Evolutionary conservation across 2,797 vertebrate genomes (phyloP).

Genomic region (Rhinella marina): DNA sequence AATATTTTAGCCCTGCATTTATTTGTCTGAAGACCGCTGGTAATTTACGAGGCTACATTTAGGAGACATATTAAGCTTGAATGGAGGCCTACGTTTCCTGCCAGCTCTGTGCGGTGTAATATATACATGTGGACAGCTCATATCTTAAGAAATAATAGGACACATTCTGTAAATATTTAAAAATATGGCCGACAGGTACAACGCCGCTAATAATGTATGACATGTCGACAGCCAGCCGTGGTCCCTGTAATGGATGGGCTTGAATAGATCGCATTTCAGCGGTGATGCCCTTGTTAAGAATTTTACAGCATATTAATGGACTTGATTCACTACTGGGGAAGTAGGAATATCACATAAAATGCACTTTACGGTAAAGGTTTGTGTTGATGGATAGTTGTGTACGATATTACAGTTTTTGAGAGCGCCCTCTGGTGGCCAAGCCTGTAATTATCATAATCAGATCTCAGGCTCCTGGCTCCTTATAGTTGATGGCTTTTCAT

Average conservation of each 20-base stretch:
- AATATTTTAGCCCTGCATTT: background rate
- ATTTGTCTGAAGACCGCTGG: background rate
- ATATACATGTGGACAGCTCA: constrained; percentile 44
- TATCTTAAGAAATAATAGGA: constrained; percentile 46
- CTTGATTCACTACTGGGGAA: constrained; percentile 45
- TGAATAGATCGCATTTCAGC: constrained; percentile 31
- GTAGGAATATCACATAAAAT: constrained; percentile 26
- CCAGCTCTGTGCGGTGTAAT: constrained; percentile 22
- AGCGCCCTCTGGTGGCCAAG: background rate
- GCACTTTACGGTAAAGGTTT: background rate
- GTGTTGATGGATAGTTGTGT: background rate
- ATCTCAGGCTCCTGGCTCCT: too few species aligned
- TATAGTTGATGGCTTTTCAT: too few species aligned
- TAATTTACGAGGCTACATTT: constrained; percentile 13
- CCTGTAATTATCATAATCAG: background rate
- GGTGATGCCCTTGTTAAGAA: constrained; percentile 47
- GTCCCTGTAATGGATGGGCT: constrained; percentile 21
- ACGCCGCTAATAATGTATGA: constrained; percentile 10
- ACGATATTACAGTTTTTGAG: background rate
- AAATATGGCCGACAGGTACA: constrained; percentile 42
- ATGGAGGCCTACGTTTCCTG: constrained; percentile 11
- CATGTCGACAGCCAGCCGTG: constrained; percentile 31
- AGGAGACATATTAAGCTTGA: constrained; percentile 33
- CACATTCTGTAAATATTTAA: constrained; percentile 18
- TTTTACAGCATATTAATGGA: constrained; percentile 42